phyloP scores from a whole-genome alignment of 2,113 vertebrate genomes.

The Cariama cristata region DNA sequence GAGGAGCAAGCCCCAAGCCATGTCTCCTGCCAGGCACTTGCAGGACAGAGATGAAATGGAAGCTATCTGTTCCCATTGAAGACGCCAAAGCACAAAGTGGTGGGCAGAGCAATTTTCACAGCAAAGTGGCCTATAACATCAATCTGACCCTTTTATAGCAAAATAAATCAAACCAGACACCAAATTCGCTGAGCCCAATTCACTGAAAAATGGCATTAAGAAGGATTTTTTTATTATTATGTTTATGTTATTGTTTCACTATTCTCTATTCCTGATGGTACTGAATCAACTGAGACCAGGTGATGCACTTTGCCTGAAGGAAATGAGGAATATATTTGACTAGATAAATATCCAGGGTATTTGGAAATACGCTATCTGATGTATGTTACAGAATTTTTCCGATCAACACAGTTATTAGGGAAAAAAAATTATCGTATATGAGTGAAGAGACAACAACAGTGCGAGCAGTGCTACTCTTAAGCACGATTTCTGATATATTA shows the following conservation, averaged over 20 bases:
- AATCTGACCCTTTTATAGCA: neutral
- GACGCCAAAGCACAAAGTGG: neutral
- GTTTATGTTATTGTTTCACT: neutral
- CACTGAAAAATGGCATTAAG: neutral
- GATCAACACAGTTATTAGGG: rapidly evolving
- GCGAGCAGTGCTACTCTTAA: neutral
- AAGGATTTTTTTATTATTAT: neutral
- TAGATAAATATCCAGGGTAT: neutral
- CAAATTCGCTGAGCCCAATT: neutral
- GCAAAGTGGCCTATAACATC: neutral
- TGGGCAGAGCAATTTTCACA: neutral
- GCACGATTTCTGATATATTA: neutral
- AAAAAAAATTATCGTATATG: neutral
- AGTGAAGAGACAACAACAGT: neutral
- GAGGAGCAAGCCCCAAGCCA: rapidly evolving
- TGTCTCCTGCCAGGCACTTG: neutral
- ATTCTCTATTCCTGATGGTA: neutral
- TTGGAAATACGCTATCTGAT: neutral
- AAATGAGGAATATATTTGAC: neutral
- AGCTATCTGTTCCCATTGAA: neutral
- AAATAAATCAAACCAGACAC: neutral
- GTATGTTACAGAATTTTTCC: neutral
- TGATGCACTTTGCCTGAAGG: neutral
- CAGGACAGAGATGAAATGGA: neutral
- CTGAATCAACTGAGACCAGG: neutral